A percentile compares a stretch with the other conserved stretches of the same genome.
phyloP scores from a whole-genome alignment of 2,113 vertebrate genomes.

The Eubucco bourcierii region DNA sequence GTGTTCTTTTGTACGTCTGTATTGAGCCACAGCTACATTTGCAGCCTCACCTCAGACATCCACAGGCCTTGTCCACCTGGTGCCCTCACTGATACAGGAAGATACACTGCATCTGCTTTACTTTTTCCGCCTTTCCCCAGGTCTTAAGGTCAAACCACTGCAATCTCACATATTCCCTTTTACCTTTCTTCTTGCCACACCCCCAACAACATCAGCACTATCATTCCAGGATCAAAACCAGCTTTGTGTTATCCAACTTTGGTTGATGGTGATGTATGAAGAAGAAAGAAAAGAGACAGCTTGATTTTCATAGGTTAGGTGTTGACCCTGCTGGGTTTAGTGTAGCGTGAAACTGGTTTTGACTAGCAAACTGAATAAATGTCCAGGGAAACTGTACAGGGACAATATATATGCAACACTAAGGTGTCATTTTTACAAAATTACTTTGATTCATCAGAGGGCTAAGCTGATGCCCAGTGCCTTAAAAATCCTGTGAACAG shows the following conservation, averaged over 20 bases:
- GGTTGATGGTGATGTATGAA: conserved; percentile 69
- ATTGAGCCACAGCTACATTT: background rate
- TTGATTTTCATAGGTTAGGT: conserved; percentile 73
- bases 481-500: conserved; percentile 45
- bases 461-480: conserved; percentile 26
- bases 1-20: background rate
- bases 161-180: background rate
- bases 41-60: background rate
- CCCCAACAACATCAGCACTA: background rate
- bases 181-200: background rate
- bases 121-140: background rate
- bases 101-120: background rate
- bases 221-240: conserved; percentile 37
- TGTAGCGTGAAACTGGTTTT: conserved; percentile 76
- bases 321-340: conserved; percentile 75
- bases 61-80: background rate
- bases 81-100: background rate
- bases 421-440: conserved; percentile 64
- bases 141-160: background rate
- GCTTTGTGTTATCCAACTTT: conserved; percentile 54
- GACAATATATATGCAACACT: conserved; percentile 68
- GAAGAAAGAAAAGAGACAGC: conserved; percentile 58
- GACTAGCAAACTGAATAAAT: conserved; percentile 76
- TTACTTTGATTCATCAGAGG: conserved; percentile 63
- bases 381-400: conserved; percentile 46